Conservation (phyloP, 2,888 invertebrate genomes). For the Dolichomitus sp. region DNA sequence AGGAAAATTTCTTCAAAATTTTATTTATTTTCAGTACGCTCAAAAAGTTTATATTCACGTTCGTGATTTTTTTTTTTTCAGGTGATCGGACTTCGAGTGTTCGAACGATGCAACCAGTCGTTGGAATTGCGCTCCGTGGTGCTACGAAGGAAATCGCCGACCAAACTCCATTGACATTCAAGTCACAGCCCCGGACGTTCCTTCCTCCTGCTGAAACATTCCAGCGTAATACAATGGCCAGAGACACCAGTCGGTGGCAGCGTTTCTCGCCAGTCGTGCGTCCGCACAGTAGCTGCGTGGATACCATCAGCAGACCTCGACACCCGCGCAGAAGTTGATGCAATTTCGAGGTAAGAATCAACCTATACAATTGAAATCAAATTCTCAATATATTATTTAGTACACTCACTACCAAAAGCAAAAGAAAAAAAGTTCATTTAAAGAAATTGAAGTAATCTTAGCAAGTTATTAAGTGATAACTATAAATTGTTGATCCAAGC, state of each 20-base stretch:
- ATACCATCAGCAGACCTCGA: conserved; percentile 38
- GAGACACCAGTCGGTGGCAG: conserved; percentile 79
- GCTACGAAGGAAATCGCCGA: conserved; percentile 81
- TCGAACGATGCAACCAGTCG: conserved; percentile 18
- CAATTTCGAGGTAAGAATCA: conserved; percentile 59
- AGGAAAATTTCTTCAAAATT: neutral
- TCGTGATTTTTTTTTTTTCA: conserved; percentile 9
- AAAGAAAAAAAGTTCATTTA: neutral
- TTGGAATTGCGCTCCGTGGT: conserved; percentile 27
- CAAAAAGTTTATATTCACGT: neutral
- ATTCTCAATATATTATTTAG: neutral
- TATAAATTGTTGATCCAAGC: too few relatives aligned
- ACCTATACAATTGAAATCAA: conserved; percentile 17
- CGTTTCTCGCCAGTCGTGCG: conserved; percentile 79
- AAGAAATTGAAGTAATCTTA: neutral
- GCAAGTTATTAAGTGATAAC: neutral
- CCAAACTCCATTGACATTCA: conserved; percentile 81
- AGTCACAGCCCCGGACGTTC: conserved; percentile 83
- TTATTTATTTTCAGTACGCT: neutral
- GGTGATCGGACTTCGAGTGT: conserved; percentile 11
- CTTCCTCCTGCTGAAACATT: conserved; percentile 82
- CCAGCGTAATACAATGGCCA: conserved; percentile 79
- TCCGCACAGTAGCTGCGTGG: conserved; percentile 63
- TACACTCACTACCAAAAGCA: neutral
- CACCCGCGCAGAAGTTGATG: conserved; percentile 28